phyloP scores from a whole-genome alignment of 2,113 vertebrate species.

The Pachypanchax playfairii region DNA sequence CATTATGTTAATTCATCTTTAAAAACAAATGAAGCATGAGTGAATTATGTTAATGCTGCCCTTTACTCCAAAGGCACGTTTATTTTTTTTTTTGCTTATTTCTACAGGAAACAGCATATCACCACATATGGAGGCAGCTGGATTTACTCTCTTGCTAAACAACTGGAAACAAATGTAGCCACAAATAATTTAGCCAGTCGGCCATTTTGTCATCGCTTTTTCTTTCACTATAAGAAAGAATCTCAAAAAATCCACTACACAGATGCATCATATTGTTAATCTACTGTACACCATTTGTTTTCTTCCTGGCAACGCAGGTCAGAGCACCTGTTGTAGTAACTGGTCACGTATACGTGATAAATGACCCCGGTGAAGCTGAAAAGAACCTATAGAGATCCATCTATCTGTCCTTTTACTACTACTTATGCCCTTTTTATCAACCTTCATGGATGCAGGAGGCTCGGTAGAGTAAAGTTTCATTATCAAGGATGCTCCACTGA shows the following conservation, averaged over 20 bases:
- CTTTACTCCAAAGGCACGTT: no score
- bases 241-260: background rate
- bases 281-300: constrained; percentile 42
- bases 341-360: constrained; percentile 54
- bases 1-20: background rate
- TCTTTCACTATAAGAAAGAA: no score
- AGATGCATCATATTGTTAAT: constrained; percentile 3
- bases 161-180: no score
- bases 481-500: background rate
- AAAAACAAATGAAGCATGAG: no score
- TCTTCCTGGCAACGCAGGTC: constrained; percentile 37
- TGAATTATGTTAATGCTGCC: no score
- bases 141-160: no score
- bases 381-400: constrained; percentile 42
- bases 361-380: constrained; percentile 51
- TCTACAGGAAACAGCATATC: background rate
- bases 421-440: constrained; percentile 52
- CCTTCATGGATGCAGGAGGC: constrained; percentile 52
- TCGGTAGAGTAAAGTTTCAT: constrained; percentile 21
- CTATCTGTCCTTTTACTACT: constrained; percentile 52
- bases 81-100: background rate
- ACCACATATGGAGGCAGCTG: no score
- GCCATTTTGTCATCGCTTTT: no score
- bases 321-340: constrained; percentile 44
- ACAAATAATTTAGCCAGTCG: no score